phyloP scores from a whole-genome alignment of 2,113 vertebrate genomes.

The Pogona vitticeps region DNA sequence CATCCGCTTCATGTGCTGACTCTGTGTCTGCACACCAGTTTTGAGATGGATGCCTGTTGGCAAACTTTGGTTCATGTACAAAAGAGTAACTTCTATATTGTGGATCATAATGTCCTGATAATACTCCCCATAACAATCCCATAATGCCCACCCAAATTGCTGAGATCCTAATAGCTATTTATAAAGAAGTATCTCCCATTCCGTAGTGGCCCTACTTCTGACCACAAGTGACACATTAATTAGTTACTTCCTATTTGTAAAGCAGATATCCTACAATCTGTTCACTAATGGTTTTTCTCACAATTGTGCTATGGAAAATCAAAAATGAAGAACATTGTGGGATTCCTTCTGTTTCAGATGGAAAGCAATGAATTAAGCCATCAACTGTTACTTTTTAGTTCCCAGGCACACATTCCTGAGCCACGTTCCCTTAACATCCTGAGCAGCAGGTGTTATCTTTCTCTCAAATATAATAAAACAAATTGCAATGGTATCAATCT shows the following conservation, averaged over 20 bases:
- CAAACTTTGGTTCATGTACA: too few species aligned
- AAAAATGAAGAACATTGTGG: not conserved
- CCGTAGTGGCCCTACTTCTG: not conserved
- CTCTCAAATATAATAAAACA: slow-evolving; percentile 15
- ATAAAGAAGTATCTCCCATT: not conserved
- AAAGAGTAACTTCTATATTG: too few species aligned
- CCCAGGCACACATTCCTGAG: too few species aligned
- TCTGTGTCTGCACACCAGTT: too few species aligned
- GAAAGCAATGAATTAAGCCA: not conserved
- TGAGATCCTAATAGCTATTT: not conserved
- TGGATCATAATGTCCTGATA: too few species aligned
- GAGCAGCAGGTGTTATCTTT: too few species aligned
- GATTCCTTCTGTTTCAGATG: not conserved
- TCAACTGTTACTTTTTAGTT: not conserved
- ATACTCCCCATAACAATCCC: not conserved
- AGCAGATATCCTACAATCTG: not conserved
- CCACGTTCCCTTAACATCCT: too few species aligned
- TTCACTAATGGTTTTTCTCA: not conserved
- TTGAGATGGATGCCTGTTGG: too few species aligned
- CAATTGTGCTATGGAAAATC: not conserved
- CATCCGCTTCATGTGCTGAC: too few species aligned
- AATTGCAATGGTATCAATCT: slow-evolving; percentile 24
- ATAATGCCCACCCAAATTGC: not conserved
- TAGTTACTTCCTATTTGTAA: not conserved
- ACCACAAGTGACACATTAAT: not conserved